Base-by-base conservation (phyloP, 1,140 invertebrate genomes). In the Bombus picipes region DNA sequence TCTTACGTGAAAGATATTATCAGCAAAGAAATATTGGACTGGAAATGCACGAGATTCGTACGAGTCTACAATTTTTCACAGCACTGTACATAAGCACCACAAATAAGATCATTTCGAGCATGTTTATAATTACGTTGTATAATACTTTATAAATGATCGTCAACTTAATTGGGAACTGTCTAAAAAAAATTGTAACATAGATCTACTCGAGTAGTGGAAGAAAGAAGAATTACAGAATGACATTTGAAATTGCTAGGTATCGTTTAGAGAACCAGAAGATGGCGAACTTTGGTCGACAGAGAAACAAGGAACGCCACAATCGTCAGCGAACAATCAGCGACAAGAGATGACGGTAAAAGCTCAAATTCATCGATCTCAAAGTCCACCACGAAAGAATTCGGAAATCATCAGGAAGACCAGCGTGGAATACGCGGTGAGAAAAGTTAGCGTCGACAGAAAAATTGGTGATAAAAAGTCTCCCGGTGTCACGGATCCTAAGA, bases 361-460 rank as follows among this genome's bases (percentile, higher is more conserved):
- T n/a, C 95, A 96, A 88, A 95, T 96, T n/a, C 95, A 95, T 79
- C 92, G 95, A 28, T 94, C 95, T 0, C 95, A 95, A 78, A 95
- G 95, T 89, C 95, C 95, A 3, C 92, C 93, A 0, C 92, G 92
- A 75, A 95, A 94, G 73, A 90, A 91, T 66, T 70, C 88, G 0
- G 94, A 94, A 47, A 86, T 87, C 4, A 81, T 83, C 0, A 88
- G 94, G 43, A 95, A 95, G 81, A 89, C 88, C 0, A 94, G 91
- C 53, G 43, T 84, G 0, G 95, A 95, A n/a, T 95, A 95, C 74
- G 89, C 90, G 1, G 83, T 87, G 0, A 87, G 94, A 12, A 95
- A 95, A 79, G 92, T 93, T 10, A 95, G 94, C 41, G 81, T 92
- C 4, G 94, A 95, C 8, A 87, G 94, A n/a, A 94, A 94, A 68